These are phyloP conservation scores for Eurystomus glaucurus DNA, from an alignment of 2,797 vertebrate genomes.

Conservation along the genomic window DNA sequence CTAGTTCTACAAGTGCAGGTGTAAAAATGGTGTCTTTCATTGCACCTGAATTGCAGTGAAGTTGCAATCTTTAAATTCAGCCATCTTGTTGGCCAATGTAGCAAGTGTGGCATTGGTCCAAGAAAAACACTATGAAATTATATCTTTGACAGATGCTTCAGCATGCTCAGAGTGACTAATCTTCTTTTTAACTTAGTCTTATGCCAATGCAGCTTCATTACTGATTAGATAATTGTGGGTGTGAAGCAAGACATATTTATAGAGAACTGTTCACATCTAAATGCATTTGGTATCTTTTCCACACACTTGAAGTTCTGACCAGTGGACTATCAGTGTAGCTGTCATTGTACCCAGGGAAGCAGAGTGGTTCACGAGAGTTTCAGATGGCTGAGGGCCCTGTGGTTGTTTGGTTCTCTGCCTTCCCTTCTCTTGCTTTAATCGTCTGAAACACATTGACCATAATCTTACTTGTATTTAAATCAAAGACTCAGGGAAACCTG, in stretches of 20 bases:
- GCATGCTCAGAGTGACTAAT: slow-evolving; percentile 13
- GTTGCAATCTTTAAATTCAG: not conserved
- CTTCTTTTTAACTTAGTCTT: slow-evolving; percentile 4
- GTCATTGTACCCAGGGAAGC: not conserved
- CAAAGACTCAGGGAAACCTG: not conserved
- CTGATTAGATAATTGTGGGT: slow-evolving; percentile 4
- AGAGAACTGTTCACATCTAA: not conserved
- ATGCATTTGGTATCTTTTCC: not conserved
- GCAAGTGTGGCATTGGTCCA: not conserved
- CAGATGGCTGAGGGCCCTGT: not conserved
- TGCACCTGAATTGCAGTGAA: not conserved
- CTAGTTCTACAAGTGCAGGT: not conserved
- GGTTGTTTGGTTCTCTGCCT: not conserved
- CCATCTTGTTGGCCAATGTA: not conserved
- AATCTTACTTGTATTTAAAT: not conserved
- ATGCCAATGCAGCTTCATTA: not conserved
- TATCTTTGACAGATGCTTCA: slow-evolving; percentile 24
- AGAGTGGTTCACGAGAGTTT: not conserved
- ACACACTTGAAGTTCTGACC: not conserved
- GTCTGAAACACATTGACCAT: not conserved
- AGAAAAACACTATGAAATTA: slow-evolving; percentile 8
- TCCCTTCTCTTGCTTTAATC: not conserved
- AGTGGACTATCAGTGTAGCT: not conserved
- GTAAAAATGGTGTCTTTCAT: not conserved
- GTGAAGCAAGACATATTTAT: not conserved